A percentile compares a stretch with the other conserved stretches of the same genome.
Conservation (phyloP, 1,140 invertebrate genomes). For the Paramacrobiotus metropolitanus region DNA sequence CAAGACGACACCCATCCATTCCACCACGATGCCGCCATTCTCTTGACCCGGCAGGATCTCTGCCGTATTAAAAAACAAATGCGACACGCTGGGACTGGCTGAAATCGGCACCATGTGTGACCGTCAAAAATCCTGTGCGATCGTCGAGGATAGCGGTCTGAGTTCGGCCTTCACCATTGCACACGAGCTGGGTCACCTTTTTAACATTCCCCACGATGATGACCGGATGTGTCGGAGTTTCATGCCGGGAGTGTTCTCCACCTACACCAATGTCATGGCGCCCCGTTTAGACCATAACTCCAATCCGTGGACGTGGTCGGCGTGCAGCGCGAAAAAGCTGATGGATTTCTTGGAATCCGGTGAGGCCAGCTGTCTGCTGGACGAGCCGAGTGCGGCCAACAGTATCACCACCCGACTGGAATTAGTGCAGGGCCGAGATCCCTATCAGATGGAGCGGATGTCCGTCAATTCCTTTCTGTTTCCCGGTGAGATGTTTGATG, state of each 20-base stretch:
- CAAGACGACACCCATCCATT: constrained; percentile 24
- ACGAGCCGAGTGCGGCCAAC: constrained; percentile 25
- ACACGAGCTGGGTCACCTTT: constrained; percentile 74
- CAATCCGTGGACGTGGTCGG: constrained; percentile 70
- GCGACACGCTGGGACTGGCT: constrained; percentile 57
- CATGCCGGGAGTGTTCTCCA: constrained; percentile 18
- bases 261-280: constrained; percentile 42
- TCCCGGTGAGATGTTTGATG: constrained; percentile 46
- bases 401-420: constrained; percentile 10
- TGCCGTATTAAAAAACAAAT: constrained; percentile 41
- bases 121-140: constrained; percentile 45
- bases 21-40: constrained; percentile 44
- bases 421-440: constrained; percentile 6
- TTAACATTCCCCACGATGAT: constrained; percentile 73
- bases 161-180: constrained; percentile 73
- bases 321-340: constrained; percentile 53
- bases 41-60: constrained; percentile 43
- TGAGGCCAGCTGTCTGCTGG: constrained; percentile 36
- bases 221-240: constrained; percentile 35
- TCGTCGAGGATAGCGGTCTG: constrained; percentile 70
- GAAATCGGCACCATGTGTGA: constrained; percentile 63
- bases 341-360: constrained; percentile 67
- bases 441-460: neutral
- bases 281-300: constrained; percentile 52
- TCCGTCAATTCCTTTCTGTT: neutral